Conservation (phyloP, 1,140 invertebrate species). For the Zaprionus kolodkinae region DNA sequence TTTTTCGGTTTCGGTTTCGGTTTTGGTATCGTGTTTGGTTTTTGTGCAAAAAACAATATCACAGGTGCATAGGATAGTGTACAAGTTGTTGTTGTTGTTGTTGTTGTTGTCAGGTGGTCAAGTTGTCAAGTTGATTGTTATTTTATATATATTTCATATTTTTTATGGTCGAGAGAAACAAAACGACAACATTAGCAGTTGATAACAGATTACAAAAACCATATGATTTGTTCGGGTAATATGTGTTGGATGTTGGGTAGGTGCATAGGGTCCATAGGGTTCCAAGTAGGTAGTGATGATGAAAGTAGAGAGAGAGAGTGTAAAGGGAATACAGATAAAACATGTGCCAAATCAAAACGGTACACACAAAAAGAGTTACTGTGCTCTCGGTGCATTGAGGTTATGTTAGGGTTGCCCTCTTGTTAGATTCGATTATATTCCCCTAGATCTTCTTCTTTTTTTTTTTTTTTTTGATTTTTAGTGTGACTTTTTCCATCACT, state of each 20-base stretch:
- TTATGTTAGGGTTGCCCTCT: too few species aligned
- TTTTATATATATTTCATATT: slow-evolving; percentile 21
- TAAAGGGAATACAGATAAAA: slow-evolving; percentile 76
- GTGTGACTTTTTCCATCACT: not conserved
- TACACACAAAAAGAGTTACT: slow-evolving; percentile 15
- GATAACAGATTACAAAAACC: slow-evolving; percentile 57
- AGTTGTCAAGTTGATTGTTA: slow-evolving; percentile 35
- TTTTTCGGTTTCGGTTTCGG: not conserved
- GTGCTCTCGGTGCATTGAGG: not conserved
- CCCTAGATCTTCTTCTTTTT: not conserved
- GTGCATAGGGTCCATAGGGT: slow-evolving; percentile 21
- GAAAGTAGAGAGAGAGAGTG: slow-evolving; percentile 56
- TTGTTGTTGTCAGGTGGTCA: slow-evolving; percentile 48
- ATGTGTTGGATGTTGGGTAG: slow-evolving; percentile 3
- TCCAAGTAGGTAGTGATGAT: slow-evolving; percentile 24
- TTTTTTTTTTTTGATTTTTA: not conserved
- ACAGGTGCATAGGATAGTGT: slow-evolving; percentile 49
- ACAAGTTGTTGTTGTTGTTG: slow-evolving; percentile 58
- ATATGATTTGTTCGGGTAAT: slow-evolving; percentile 24
- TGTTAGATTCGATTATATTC: not conserved
- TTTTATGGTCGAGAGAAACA: slow-evolving; percentile 59
- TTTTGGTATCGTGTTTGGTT: slow-evolving; percentile 13
- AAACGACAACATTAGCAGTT: slow-evolving; percentile 79
- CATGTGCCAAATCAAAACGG: slow-evolving; percentile 53
- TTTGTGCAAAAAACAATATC: slow-evolving; percentile 68